These are phyloP conservation scores for Limnephilus auricula DNA, from an alignment of 2,888 invertebrate species.

Conservation along the genomic window DNA sequence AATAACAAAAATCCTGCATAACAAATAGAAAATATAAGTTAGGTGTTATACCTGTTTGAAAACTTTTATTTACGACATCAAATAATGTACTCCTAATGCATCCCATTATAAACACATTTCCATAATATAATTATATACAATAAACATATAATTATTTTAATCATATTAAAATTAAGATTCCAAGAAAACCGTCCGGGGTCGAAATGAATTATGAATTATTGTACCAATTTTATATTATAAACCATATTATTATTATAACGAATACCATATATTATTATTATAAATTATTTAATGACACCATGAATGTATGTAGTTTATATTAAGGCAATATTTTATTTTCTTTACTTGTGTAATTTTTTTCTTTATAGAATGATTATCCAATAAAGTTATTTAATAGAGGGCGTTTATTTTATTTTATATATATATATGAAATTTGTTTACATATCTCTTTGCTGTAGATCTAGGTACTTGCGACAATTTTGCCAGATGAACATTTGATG, in stretches of 20 bases:
- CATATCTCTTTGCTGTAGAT: background rate
- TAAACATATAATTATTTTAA: too few relatives aligned
- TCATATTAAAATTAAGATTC: background rate
- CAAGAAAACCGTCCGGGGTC: conserved; percentile 7
- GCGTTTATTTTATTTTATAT: background rate
- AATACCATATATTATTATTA: background rate
- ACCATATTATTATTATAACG: background rate
- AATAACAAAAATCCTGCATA: background rate
- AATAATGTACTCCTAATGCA: background rate
- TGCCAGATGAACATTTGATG: background rate
- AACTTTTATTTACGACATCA: background rate
- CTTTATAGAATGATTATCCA: conserved; percentile 38
- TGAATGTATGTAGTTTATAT: conserved; percentile 7
- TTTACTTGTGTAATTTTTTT: conserved; percentile 48
- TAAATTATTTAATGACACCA: conserved; percentile 19
- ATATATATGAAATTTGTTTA: background rate
- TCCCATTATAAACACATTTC: background rate
- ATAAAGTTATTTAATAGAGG: conserved; percentile 46
- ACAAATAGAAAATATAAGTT: background rate
- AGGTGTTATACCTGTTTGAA: background rate
- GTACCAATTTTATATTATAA: conserved; percentile 25
- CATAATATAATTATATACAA: background rate
- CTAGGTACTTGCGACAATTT: background rate
- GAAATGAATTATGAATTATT: background rate
- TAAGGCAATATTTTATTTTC: conserved; percentile 39